Conservation (phyloP, 2,113 vertebrate species). For the Malurus alboscapulatus region DNA sequence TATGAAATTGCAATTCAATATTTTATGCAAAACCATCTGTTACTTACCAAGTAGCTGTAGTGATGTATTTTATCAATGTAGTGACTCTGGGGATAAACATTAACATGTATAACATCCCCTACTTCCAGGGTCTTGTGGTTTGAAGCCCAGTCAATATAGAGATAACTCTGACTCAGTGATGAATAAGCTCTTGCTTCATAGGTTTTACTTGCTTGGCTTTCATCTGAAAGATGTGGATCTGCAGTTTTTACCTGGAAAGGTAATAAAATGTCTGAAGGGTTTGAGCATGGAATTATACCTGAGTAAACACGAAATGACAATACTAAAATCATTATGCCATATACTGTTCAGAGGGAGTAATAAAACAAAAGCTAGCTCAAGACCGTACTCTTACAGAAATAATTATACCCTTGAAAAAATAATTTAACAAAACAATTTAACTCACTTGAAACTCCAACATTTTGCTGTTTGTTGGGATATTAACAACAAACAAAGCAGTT, state of each 20-base stretch:
- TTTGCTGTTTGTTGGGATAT: constrained; percentile 64
- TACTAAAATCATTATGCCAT: neutral
- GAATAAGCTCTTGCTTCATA: constrained; percentile 79
- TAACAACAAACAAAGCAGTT: constrained; percentile 79
- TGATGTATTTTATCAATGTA: constrained; percentile 75
- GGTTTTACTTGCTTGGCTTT: constrained; percentile 75
- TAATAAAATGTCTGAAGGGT: neutral
- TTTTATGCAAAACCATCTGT: neutral
- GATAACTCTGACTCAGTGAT: constrained; percentile 85
- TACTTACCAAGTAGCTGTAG: constrained; percentile 88
- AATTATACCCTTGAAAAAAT: neutral
- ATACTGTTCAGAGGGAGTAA: neutral
- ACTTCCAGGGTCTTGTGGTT: constrained; percentile 66
- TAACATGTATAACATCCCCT: constrained; percentile 70
- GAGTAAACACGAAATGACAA: neutral
- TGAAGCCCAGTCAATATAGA: constrained; percentile 84
- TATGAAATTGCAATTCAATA: neutral
- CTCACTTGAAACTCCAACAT: constrained; percentile 77
- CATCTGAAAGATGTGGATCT: constrained; percentile 67
- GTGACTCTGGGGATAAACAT: constrained; percentile 75
- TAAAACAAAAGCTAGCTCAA: neutral
- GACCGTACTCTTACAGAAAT: neutral
- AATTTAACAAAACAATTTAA: neutral
- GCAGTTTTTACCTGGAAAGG: constrained; percentile 80
- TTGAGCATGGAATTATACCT: neutral